Base-by-base conservation (phyloP, 2,888 invertebrate genomes). In the Ephialtes manifestator region DNA sequence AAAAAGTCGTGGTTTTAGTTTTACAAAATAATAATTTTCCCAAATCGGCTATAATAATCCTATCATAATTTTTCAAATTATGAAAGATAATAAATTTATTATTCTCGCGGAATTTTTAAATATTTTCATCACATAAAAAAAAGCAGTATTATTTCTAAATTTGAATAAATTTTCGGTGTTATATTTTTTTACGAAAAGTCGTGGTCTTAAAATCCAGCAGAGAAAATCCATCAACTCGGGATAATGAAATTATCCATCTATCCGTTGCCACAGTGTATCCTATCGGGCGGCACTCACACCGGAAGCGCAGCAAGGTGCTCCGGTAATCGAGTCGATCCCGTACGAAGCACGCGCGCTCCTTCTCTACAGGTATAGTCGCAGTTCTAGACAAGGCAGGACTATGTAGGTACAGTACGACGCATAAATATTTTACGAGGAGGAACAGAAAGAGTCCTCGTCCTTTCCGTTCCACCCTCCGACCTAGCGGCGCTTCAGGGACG, bases 291-390 rank as follows among this genome's bases (percentile, higher is more conserved):
- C 51, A 70, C 75, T 76, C 76, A 63, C 53, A 43, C 76, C 81
- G 70, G 81, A 76, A 82, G 75, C 55, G 60, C 20, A 31, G 70
- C 68, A 71, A 53, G 75, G 75, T 53, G 81, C 60, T 63, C 39
- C 75, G 70, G 70, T 81, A 81, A 81, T 81, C 70, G 75, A 53
- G 60, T 81, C 76, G 63, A 65, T 82, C 70, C 70, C 76, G 81
- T 65, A 76, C 76, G 70, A 65, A 46, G 71, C 70, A 65, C 70
- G 63, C 67, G 58, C 70, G 60, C 55, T 24, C n/a, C 24, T 75
- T 75, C 10, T 8, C 55, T n/a, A n/a, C 35, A 7, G 2, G 15
- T 35, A 35, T 35, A 35, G 35, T 35, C 35, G 39, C 55, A 15
- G 5, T 68, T 39, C 28, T 8, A 28, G 15, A 3, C 35, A 18